Percentiles rank a stretch among this genome's conserved stretches.
These are phyloP conservation scores for Tinamus guttatus DNA, from an alignment of 2,113 vertebrate species.

Conservation along the genomic window DNA sequence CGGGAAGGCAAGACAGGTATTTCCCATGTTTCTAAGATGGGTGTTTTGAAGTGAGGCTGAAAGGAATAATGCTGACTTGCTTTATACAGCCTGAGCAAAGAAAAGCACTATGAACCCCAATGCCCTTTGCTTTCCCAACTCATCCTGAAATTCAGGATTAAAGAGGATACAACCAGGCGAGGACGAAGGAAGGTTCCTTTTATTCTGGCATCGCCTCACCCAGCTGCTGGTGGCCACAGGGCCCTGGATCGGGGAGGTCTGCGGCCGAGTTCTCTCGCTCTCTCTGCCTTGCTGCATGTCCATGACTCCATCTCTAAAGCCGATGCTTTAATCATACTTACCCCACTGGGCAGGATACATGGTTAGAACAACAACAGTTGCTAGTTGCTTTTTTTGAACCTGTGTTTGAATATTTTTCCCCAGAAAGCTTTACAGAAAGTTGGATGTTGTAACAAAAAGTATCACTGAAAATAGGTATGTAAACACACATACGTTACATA, in stretches of 20 bases:
- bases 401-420: neutral
- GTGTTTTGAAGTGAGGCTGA: neutral
- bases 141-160: neutral
- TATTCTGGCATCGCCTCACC: neutral
- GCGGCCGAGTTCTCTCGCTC: neutral
- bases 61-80: neutral
- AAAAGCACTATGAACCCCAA: neutral
- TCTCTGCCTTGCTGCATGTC: neutral
- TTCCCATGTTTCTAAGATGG: neutral
- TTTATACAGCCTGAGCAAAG: neutral
- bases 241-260: fast-evolving
- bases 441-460: neutral
- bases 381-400: neutral
- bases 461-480: neutral
- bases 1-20: neutral
- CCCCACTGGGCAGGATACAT: neutral
- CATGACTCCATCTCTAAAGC: neutral
- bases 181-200: neutral
- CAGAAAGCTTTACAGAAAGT: neutral
- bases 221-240: neutral
- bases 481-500: neutral
- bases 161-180: neutral
- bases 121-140: neutral
- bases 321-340: neutral
- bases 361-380: neutral